Base-by-base conservation (phyloP, 2,113 vertebrate species). In the Coptodon bakossiorum region DNA sequence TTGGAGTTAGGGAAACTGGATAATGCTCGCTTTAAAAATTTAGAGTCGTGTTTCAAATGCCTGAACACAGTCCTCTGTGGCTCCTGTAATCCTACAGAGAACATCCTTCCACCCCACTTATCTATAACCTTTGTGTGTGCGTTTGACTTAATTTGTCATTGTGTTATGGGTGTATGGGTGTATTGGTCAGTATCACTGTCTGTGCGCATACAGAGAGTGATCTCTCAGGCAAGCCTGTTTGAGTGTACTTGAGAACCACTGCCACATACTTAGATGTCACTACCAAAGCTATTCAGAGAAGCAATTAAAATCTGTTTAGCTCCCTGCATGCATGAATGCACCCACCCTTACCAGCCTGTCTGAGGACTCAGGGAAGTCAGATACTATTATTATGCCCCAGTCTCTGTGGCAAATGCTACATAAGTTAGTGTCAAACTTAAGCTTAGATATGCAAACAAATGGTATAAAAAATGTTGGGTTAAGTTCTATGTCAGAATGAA, bases 291-390 rank as follows among this genome's bases (percentile, higher is more conserved):
- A 94, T 95, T 95, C 86, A 34, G 90, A 95, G 94, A 91, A 87
- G 94, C 94, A 95, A 96, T 95, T 95, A 95, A 95, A 95, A 94
- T 92, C 83, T 92, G 93, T 95, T 96, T 94, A 94, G 93, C 94
- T 90, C 88, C 86, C 89, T 83, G 91, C 91, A 90, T 90, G 91
- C 89, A 90, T 92, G 91, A 91, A 90, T 13, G 73, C 90, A 82
- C 90, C 79, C 87, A 84, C 85, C 87, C 91, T 89, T 89, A 90
- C 86, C 90, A 92, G 87, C 88, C 91, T 81, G 88, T 94, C 90
- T 91, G 83, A 94, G 82, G 87, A 93, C 92, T 90, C 83, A 83
- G 71, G 81, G 76, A 94, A 93, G 90, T 88, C 93, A 91, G 86
- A 91, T 90, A 84, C 93, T 95, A 95, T 95, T 95, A 95, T 95